Evolutionary conservation across 2,113 vertebrate species (phyloP).

Genomic region (Actinemys pallida): DNA sequence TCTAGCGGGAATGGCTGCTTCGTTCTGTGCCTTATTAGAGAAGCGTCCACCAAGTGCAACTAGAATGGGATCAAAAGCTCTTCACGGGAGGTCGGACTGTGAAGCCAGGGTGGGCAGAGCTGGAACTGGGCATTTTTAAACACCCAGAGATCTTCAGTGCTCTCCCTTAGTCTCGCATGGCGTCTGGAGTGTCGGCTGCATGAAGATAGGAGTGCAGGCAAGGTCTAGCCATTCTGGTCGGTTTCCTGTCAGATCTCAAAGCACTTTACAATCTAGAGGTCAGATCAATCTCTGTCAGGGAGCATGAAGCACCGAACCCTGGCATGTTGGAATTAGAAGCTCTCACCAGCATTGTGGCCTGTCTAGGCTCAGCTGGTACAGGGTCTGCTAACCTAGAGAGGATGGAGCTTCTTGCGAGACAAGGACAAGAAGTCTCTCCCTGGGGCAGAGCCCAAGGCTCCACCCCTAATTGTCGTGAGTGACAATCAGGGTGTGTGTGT

Average conservation of each 20-base stretch:
- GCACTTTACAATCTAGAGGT: not conserved
- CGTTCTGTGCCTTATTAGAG: not conserved
- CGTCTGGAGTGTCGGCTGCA: no score
- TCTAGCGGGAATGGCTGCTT: not conserved
- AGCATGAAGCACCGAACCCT: not conserved
- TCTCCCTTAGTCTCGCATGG: not conserved
- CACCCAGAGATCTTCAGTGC: not conserved
- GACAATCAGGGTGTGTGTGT: not conserved
- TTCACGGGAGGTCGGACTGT: not conserved
- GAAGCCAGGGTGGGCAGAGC: not conserved
- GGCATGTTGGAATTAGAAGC: not conserved
- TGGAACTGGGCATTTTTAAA: not conserved
- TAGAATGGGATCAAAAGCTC: not conserved
- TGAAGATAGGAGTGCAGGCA: not conserved
- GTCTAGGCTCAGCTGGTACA: not conserved
- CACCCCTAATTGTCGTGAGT: not conserved
- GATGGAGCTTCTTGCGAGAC: not conserved
- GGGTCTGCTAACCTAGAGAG: not conserved
- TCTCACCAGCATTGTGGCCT: not conserved
- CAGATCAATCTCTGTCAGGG: not conserved
- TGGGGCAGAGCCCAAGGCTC: not conserved
- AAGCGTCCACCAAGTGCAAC: accelerated
- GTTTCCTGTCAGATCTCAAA: not conserved
- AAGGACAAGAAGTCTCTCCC: not conserved
- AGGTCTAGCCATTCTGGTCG: not conserved